phyloP scores from a whole-genome alignment of 2,888 invertebrate species.

The Aplocera efformata region DNA sequence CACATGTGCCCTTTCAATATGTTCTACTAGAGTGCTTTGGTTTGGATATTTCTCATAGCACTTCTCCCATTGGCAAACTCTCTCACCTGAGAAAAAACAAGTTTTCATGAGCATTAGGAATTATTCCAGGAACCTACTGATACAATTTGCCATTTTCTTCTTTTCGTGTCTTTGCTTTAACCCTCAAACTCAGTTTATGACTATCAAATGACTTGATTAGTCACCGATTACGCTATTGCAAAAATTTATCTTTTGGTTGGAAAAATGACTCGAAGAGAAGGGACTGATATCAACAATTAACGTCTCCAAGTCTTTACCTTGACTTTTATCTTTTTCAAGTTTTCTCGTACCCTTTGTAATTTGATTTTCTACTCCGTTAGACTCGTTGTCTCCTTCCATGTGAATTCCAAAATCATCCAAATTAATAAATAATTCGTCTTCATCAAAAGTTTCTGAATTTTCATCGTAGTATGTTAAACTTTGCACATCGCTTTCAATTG shows the following conservation, averaged over 20 bases:
- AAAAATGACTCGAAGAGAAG: no score
- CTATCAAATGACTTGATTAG: no score
- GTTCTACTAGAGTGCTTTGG: slow-evolving; percentile 89
- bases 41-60: slow-evolving; percentile 90
- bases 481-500: slow-evolving; percentile 69
- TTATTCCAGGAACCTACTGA: no score
- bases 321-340: slow-evolving; percentile 52
- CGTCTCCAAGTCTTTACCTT: no score
- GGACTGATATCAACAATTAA: no score
- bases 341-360: slow-evolving; percentile 39
- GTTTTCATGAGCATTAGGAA: no score
- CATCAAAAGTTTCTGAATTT: slow-evolving; percentile 67
- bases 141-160: no score
- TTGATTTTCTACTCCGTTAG: slow-evolving; percentile 28
- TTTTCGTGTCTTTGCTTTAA: no score
- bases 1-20: slow-evolving; percentile 93
- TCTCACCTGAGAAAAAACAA: slow-evolving; percentile 57
- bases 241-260: no score
- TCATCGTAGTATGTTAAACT: slow-evolving; percentile 68
- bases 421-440: slow-evolving; percentile 71
- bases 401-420: slow-evolving; percentile 68
- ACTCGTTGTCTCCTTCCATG: slow-evolving; percentile 55
- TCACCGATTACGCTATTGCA: no score
- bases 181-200: no score
- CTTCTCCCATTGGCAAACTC: slow-evolving; percentile 90